Evolutionary conservation across 2,797 vertebrate species (phyloP), one percentile per base, ranked within the genome.

Genomic region (Tauraco hartlaubi): DNA sequence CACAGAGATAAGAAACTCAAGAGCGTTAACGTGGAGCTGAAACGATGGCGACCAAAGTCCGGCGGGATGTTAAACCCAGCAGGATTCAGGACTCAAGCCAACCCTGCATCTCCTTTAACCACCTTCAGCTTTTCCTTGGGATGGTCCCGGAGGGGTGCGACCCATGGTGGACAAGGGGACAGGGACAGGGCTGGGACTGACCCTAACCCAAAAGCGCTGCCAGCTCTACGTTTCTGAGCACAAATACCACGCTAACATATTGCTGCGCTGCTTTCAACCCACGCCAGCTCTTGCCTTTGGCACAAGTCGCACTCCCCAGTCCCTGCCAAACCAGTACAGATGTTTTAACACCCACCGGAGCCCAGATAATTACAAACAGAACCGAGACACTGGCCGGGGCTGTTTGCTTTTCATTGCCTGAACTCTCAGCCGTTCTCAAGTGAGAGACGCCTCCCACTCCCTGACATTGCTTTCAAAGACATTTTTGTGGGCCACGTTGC

Each of bases 261-360:
- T 31, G 31, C 75, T 84, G 78, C 5, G n/a, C 91, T 87, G 58
- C 85, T 96, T 96, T 96, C 86, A 96, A 0, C 85, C 67, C 83
- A 79, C 39, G 8, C 80, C 90, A 85, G 61, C 69, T 84, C 88
- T 72, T 73, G 67, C 77, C 80, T 91, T 94, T 89, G 93, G 93
- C 94, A 83, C 76, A 56, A 89, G 75, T 61, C 3, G 0, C 1
- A 0, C 43, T 77, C 93, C 41, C 59, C 44, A 12, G 55, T 94
- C 96, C 90, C 76, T 97, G 92, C 93, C 93, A 96, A 96, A 96
- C 92, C 84, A 92, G 92, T 96, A 96, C 95, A 98, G 93, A 97
- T 97, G 96, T 97, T 97, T 95, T 97, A 93, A 95, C 79, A 58
- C 96, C 96, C 92, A 92, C 94, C 19, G 3, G 73, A 94, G 72